These are phyloP conservation scores for Darevskia nairensis DNA, from an alignment of 2,797 vertebrate genomes.

Conservation along the genomic window DNA sequence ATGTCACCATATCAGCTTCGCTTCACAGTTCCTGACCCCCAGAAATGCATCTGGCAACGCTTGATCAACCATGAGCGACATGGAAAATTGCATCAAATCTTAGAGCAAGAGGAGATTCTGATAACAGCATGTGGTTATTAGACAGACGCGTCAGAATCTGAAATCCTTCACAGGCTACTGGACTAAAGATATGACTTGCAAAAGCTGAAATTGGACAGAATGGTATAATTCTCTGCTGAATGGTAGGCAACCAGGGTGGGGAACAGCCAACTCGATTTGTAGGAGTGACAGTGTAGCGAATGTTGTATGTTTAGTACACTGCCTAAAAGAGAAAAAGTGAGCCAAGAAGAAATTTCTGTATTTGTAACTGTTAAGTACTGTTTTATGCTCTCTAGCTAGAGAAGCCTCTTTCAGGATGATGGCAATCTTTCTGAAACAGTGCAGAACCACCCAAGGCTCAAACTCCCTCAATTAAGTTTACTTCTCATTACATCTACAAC, in stretches of 20 bases:
- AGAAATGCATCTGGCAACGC: background rate
- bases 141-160: background rate
- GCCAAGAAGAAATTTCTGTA: background rate
- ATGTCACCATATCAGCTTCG: slow-evolving; percentile 45
- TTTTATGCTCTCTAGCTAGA: background rate
- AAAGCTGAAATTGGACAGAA: background rate
- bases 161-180: accelerated
- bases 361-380: background rate
- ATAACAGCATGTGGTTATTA: background rate
- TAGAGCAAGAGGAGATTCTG: background rate
- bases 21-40: slow-evolving; percentile 44
- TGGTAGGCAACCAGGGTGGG: background rate
- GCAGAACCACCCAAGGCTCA: background rate
- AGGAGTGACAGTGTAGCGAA: background rate
- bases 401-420: background rate
- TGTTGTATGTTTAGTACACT: background rate
- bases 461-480: background rate
- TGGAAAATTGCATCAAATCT: slow-evolving; percentile 30
- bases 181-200: background rate
- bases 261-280: background rate
- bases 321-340: background rate
- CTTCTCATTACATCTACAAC: background rate
- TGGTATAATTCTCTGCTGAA: background rate
- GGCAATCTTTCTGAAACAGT: background rate
- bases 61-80: slow-evolving; percentile 35